These are phyloP conservation scores for Plectropomus leopardus DNA, from an alignment of 2,113 vertebrate species.

Conservation along the genomic window DNA sequence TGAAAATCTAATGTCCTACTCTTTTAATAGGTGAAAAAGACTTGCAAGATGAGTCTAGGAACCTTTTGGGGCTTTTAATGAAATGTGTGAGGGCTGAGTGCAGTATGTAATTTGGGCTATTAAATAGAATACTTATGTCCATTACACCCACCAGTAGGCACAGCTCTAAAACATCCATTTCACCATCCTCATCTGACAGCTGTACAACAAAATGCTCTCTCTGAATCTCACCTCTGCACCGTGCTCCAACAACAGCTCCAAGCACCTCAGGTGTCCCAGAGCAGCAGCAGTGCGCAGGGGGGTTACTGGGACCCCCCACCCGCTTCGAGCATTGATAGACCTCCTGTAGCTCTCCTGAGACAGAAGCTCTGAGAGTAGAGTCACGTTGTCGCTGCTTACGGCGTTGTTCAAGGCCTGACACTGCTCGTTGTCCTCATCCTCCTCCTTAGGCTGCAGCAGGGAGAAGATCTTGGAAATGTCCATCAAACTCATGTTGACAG, in stretches of 20 bases:
- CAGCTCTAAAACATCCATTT: conserved; percentile 12
- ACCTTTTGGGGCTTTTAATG: not conserved
- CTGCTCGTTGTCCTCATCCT: conserved; percentile 82
- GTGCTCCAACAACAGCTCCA: conserved; percentile 89
- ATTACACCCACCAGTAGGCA: conserved; percentile 24
- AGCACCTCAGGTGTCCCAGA: conserved; percentile 86
- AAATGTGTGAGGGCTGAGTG: conserved; percentile 7
- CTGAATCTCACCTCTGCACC: conserved; percentile 86
- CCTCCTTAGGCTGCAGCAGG: conserved; percentile 90
- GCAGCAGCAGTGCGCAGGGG: conserved; percentile 91
- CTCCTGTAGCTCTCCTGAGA: conserved; percentile 87
- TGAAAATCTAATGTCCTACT: not conserved
- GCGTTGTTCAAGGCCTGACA: conserved; percentile 88
- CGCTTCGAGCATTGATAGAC: conserved; percentile 89
- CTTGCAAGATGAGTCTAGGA: not conserved
- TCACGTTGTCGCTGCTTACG: conserved; percentile 84
- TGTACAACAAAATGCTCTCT: no score
- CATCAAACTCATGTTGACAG: conserved; percentile 90
- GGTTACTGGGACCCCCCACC: conserved; percentile 93
- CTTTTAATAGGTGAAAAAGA: not conserved
- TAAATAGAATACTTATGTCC: conserved; percentile 1
- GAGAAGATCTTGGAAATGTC: conserved; percentile 96
- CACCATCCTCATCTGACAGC: not conserved
- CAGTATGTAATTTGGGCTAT: conserved; percentile 5
- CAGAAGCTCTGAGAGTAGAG: conserved; percentile 86